A percentile compares a stretch with the other conserved stretches of the same genome.
Conservation (phyloP, 2,888 invertebrate species). For the Plebejus melissa region DNA sequence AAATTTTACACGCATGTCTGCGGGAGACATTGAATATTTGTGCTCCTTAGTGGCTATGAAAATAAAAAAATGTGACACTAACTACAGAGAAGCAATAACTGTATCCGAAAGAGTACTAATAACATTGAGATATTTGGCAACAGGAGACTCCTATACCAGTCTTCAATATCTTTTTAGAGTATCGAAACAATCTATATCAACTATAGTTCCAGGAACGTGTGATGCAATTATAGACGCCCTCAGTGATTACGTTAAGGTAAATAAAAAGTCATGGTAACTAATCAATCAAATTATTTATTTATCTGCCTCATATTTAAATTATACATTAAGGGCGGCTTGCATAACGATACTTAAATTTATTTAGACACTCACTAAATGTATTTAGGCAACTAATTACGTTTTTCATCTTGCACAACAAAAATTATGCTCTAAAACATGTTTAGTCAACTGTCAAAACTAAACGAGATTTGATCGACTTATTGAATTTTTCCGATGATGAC, state of each 20-base stretch:
- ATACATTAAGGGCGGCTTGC: not conserved
- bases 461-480: too few species aligned
- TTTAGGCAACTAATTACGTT: too few species aligned
- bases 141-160: conserved; percentile 33
- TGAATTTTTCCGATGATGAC: too few species aligned
- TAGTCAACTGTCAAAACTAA: too few species aligned
- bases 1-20: too few species aligned
- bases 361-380: too few species aligned
- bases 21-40: too few species aligned
- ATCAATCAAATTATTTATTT: conserved; percentile 31
- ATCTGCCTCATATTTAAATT: conserved; percentile 24
- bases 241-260: conserved; percentile 33
- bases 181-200: conserved; percentile 29
- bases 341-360: too few species aligned
- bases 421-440: too few species aligned
- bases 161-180: conserved; percentile 30
- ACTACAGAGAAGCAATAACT: conserved; percentile 32
- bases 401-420: too few species aligned
- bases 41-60: not conserved
- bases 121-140: conserved; percentile 35
- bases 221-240: conserved; percentile 30
- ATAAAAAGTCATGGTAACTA: conserved; percentile 20
- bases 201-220: conserved; percentile 20
- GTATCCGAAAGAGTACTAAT: conserved; percentile 32
- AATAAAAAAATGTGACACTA: conserved; percentile 26